Evolutionary conservation across 2,797 vertebrate genomes (phyloP), one percentile per base, ranked within the genome.

Genomic region (Merluccius polli): DNA sequence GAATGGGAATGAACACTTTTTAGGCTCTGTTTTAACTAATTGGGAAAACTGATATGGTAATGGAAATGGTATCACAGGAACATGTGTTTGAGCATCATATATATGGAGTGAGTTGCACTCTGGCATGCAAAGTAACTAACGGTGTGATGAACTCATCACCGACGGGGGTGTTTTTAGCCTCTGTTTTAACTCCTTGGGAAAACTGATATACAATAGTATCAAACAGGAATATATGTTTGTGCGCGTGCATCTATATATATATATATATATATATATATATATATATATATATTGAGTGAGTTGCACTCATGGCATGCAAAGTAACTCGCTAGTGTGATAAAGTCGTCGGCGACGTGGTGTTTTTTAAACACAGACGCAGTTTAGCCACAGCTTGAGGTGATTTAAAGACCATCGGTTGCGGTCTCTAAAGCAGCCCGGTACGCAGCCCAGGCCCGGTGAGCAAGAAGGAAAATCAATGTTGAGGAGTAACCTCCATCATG

Each of bases 401-500:
- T 90, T 90, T 91, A 90, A 86, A 84, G 82, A 79, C 59, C 6
- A 73, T 76, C 33, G 30, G 78, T 76, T 35, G 33, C 33, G 36
- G 73, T 44, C 69, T 73, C 72, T 84, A 77, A 85, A 88, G 79
- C 67, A 80, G 85, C 78, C 88, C 73, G 70, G n/a, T n/a, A n/a
- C n/a, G n/a, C n/a, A n/a, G n/a, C n/a, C n/a, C n/a, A n/a, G n/a
- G n/a, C 91, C 90, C 78, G 30, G 41, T 44, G 41, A 44, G 44
- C 44, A 48, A 4, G 82, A 90, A 87, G 78, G 84, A 82, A 93
- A 94, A 94, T 94, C 93, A 89, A 95, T 94, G 90, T 48, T 73
- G 30, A 36, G 59, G 79, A 90, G 91, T 92, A 92, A 90, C 90
- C 89, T 94, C 92, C 89, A 94, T 94, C 93, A 94, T 91, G 92